Base-by-base conservation (phyloP, 2,888 invertebrate genomes). In the Cyaniris semiargus region DNA sequence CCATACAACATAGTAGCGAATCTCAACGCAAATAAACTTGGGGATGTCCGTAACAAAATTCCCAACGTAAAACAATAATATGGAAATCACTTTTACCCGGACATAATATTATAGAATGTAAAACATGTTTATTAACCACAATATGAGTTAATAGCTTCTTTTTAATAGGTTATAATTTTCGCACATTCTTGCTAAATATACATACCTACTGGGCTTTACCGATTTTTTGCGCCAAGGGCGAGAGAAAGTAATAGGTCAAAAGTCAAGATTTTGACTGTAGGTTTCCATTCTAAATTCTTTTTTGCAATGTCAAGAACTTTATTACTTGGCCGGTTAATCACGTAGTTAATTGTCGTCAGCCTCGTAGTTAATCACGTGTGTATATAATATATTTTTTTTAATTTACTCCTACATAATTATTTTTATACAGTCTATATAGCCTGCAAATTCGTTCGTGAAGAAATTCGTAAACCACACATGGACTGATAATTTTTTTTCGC, bases 171-270 rank as follows among this genome's bases (percentile, higher is more conserved):
- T 23, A 38, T 44, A 21, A 71, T 71, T 72, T 72, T 72, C 21
- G 44, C 72, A 44, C 38, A 44, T 72, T 44, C 44, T 72, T 38
- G 38, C 34, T 71, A 72, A 72, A n/a, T 70, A 2, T 3, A 48
- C 27, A 23, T 53, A 38, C 15, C 10, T 74, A 38, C 72, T 53
- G 74, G 53, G 74, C 7, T 21, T 74, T 74, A 53, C 74, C 74
- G 27, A 48, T 72, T 72, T 76, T 77, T 76, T 77, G 18, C 79
- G 23, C 72, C 60, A 70, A 77, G 77, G 78, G 38, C 48, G 23
- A 72, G 15, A 48, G 44, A 38, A 48, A 72, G 38, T 72, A 2
- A 71, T 21, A 71, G 71, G 38, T 71, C 71, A 38, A 38, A 71
- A 38, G 71, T 71, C 71, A 71, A 38, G 38, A 38, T 71, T 71